A percentile compares a stretch with the other conserved stretches of the same genome.
These are phyloP conservation scores for Lycocorax pyrrhopterus DNA, from an alignment of 2,113 vertebrate genomes.

Conservation along the genomic window DNA sequence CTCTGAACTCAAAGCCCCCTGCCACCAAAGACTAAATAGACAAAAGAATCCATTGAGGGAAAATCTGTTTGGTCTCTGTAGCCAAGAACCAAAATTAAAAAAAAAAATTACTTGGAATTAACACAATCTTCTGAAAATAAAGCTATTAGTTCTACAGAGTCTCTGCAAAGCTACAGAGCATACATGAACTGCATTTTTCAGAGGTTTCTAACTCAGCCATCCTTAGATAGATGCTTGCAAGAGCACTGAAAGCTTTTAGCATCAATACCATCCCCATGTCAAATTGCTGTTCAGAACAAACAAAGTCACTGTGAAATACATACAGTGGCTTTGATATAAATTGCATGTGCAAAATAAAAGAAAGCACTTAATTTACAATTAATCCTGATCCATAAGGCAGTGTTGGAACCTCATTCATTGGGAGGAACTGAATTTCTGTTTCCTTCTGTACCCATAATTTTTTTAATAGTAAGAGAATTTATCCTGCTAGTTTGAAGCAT, in stretches of 20 bases:
- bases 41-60: conserved; percentile 1
- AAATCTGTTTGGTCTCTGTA: not conserved
- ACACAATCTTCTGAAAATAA: not conserved
- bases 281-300: not conserved
- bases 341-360: not conserved
- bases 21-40: not conserved
- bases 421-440: not conserved
- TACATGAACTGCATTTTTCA: not conserved
- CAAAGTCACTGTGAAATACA: rapidly evolving
- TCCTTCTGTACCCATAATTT: not conserved
- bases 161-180: not conserved
- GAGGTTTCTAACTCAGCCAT: not conserved
- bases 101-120: not conserved
- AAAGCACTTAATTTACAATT: not conserved
- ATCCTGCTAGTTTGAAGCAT: not conserved
- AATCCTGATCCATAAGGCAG: not conserved
- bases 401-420: not conserved
- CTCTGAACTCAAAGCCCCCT: not conserved
- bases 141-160: not conserved
- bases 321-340: not conserved
- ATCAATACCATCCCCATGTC: not conserved
- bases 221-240: not conserved
- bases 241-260: not conserved
- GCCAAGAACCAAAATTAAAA: not conserved
- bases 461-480: not conserved